Evolutionary conservation across 2,888 invertebrate genomes (phyloP).

Genomic region (Cybosia mesomella): DNA sequence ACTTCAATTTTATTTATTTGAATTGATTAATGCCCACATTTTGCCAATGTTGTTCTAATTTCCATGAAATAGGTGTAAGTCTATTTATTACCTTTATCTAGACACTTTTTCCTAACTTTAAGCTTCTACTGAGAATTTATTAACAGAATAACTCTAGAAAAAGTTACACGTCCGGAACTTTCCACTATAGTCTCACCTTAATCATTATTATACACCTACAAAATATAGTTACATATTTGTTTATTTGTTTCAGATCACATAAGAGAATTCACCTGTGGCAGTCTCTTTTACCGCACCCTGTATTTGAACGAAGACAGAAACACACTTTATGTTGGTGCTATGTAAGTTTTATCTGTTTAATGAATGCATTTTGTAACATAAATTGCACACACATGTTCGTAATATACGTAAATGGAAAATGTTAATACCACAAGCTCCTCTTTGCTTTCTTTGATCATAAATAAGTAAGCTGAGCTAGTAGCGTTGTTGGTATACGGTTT

Average conservation of each 20-base stretch:
- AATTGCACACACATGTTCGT: conserved; percentile 42
- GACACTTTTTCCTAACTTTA: no score
- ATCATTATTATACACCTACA: background rate
- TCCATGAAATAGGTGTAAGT: background rate
- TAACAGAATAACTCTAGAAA: background rate
- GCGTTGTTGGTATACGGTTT: conserved; percentile 5
- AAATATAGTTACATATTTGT: conserved; percentile 21
- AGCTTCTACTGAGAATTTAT: background rate
- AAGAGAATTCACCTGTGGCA: conserved; percentile 88
- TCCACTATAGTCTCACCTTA: background rate
- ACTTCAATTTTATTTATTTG: no score
- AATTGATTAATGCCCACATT: no score
- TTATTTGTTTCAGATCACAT: conserved; percentile 86
- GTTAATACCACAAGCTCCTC: conserved; percentile 25
- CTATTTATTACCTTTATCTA: no score
- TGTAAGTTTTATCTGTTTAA: conserved; percentile 79
- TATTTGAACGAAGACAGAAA: conserved; percentile 87
- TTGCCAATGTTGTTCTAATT: background rate
- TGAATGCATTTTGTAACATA: conserved; percentile 45
- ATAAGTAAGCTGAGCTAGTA: conserved; percentile 19
- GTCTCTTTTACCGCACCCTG: conserved; percentile 88
- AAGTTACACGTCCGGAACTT: background rate
- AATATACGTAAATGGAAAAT: conserved; percentile 41
- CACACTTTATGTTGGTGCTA: conserved; percentile 89
- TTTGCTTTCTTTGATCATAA: conserved; percentile 17